These are phyloP conservation scores for Orthonevra nobilis DNA, from an alignment of 2,888 invertebrate genomes.

Conservation along the genomic window DNA sequence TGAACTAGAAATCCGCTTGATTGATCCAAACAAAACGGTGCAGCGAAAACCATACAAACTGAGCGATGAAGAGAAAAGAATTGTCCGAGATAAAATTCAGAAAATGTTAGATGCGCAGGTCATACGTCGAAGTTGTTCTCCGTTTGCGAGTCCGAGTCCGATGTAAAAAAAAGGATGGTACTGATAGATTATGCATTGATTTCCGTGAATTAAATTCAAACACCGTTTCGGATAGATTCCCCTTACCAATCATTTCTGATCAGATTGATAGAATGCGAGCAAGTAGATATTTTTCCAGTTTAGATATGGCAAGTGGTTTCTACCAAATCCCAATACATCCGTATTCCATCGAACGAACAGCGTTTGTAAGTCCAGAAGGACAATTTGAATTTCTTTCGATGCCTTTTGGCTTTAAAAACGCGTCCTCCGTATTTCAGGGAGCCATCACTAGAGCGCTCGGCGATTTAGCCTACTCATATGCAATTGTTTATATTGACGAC, in stretches of 20 bases:
- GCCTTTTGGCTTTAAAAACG: constrained; percentile 36
- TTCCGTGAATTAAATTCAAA: constrained; percentile 21
- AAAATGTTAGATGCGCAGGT: constrained; percentile 7
- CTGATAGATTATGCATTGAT: constrained; percentile 14
- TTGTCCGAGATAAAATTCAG: constrained; percentile 8
- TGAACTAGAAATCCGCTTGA: constrained; percentile 17
- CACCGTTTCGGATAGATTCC: constrained; percentile 13
- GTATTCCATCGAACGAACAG: constrained; percentile 13
- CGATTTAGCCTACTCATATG: constrained; percentile 10
- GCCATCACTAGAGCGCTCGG: constrained; percentile 14
- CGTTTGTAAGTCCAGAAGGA: constrained; percentile 10
- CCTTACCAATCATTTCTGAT: constrained; percentile 6
- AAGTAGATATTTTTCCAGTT: constrained; percentile 5
- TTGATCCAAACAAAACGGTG: constrained; percentile 8
- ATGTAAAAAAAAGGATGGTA: constrained; percentile 11
- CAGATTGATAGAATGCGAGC: constrained; percentile 18
- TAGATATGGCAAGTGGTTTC: constrained; percentile 5
- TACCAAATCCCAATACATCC: constrained; percentile 10
- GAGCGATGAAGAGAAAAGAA: constrained; percentile 9
- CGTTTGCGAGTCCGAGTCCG: constrained; percentile 9
- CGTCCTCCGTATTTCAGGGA: constrained; percentile 31
- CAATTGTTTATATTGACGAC: constrained; percentile 49
- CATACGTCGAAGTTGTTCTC: constrained; percentile 8
- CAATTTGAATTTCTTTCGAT: constrained; percentile 12
- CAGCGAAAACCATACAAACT: constrained; percentile 11